phyloP scores from a whole-genome alignment of 2,113 vertebrate species.

The Baryphthengus martii region DNA sequence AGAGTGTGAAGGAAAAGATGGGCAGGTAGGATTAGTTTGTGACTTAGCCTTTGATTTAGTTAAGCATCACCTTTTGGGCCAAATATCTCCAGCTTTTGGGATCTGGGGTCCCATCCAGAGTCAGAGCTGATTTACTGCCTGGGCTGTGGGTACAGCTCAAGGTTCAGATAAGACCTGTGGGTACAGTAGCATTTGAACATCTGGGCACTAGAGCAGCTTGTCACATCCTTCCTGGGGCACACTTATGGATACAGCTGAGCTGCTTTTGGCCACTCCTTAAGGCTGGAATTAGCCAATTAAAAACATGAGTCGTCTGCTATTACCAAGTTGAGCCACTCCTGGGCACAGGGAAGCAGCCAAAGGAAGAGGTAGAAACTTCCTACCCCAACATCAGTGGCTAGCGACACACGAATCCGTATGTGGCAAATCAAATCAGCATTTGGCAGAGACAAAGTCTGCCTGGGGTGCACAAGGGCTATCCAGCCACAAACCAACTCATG shows the following conservation, averaged over 20 bases:
- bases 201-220: neutral
- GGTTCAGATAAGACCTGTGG: neutral
- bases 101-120: neutral
- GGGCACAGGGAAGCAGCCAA: neutral
- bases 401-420: fast-evolving
- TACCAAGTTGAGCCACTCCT: neutral
- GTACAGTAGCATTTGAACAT: neutral
- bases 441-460: neutral
- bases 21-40: neutral
- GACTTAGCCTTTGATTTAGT: neutral
- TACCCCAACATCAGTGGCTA: neutral
- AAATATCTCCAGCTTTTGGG: neutral
- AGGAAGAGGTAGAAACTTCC: neutral
- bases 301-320: neutral
- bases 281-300: neutral
- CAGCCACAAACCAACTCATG: neutral
- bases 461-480: neutral
- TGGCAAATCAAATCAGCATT: neutral
- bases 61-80: neutral
- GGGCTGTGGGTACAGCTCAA: neutral
- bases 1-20: neutral
- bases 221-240: neutral
- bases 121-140: neutral
- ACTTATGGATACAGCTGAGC: neutral
- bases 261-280: neutral